Evolutionary conservation across 53 echinoderm and acorn worm genomes (phyloP).

Genomic region (Hippasteria phrygiana): DNA sequence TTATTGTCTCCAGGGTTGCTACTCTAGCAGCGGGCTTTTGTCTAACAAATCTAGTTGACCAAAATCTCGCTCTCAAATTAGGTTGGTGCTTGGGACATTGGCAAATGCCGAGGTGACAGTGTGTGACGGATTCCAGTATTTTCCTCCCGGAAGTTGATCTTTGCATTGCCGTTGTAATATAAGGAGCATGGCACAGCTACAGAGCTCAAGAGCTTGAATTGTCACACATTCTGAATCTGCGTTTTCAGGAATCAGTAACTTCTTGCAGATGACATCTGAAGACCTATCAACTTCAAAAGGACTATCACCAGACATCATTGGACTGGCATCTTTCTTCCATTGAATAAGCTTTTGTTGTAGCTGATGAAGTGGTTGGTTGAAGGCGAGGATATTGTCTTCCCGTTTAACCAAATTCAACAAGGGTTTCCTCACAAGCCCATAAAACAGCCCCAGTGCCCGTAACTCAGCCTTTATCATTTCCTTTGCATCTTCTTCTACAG

Average conservation of each 20-base stretch:
- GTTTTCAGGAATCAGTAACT: too few species aligned
- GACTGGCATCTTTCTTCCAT: conserved; percentile 43
- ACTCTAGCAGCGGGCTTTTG: conserved; percentile 52
- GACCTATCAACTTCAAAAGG: conserved; percentile 2
- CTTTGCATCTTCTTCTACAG: conserved; percentile 52
- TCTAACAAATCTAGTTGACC: conserved; percentile 66
- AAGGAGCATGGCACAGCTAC: too few species aligned
- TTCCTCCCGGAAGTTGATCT: conserved; percentile 69
- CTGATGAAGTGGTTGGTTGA: conserved; percentile 55
- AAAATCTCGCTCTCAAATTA: conserved; percentile 70
- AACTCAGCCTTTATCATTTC: conserved; percentile 61
- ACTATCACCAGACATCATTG: background rate
- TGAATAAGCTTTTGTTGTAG: conserved; percentile 1
- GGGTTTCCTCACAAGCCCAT: conserved; percentile 58
- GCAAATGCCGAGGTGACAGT: background rate
- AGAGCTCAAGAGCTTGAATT: too few species aligned
- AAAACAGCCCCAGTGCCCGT: conserved; percentile 61
- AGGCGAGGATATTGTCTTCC: conserved; percentile 57
- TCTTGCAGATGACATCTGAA: too few species aligned
- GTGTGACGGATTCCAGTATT: conserved; percentile 66
- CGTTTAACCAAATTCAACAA: conserved; percentile 56
- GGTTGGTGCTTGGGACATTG: conserved; percentile 72
- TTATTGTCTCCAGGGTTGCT: conserved; percentile 50
- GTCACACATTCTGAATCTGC: too few species aligned
- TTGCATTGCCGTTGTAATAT: too few species aligned